Base-by-base conservation (phyloP, 2,888 invertebrate species). In the Hanleya hanleyi region DNA sequence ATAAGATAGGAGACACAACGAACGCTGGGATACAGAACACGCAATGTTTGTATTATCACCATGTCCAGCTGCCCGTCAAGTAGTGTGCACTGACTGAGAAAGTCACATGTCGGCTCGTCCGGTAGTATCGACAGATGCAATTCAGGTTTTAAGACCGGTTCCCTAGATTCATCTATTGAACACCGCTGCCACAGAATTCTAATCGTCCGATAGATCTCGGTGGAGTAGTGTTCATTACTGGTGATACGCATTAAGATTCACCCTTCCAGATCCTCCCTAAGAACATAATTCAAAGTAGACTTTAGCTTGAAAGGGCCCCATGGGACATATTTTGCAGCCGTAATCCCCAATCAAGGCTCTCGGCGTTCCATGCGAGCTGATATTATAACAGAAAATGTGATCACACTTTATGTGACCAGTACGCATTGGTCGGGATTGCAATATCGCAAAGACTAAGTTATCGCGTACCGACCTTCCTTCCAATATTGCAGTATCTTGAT, bases 151-250 rank as follows among this genome's bases (percentile, higher is more conserved):
- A 29, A 57, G 57, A 32, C 57, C 4, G 57, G 15, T 29, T 57
- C 57, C 32, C 22, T 57, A 32, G 26, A 22, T 57, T 47, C 47
- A 47, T 47, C 47, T 47, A 47, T 47, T 47, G n/a, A 47, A 22
- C 47, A 18, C 7, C n/a, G 22, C n/a, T n/a, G 47, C 47, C 47
- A n/a, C 47, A 18, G 47, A 47, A 47, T 47, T 47, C 47, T 47
- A 47, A 47, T 47, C 47, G 47, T 7, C 22, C 47, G 18, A 22
- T 47, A 47, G 12, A 32, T 57, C 57, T 57, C 32, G 29, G 57
- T 26, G 57, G 57, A 57, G 32, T 57, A 32, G 57, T 32, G 57
- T 57, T 57, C 57, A 57, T 57, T 57, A 57, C 57, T 57, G 22
- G 57, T 29, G 32, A 57, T 57, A 57, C 29, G 57, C 57, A 57